Evolutionary conservation across 2,888 invertebrate genomes (phyloP), one percentile per base, ranked within the genome.

Genomic region (Eilema depressum): DNA sequence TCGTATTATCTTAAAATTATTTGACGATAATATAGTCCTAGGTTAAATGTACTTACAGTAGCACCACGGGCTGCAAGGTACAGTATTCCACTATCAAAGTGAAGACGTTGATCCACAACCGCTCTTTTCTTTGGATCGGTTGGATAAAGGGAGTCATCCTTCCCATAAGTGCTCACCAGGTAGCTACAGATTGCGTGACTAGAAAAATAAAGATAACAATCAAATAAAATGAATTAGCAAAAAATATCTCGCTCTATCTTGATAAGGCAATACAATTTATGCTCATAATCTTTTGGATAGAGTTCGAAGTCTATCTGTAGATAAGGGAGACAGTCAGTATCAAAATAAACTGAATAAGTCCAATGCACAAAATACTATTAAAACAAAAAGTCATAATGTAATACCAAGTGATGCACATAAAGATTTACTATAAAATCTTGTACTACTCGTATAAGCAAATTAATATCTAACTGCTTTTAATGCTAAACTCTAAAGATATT

Each of bases 111-210:
- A 76, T 96, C 96, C 14, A 96, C 90, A 0, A 92, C 67, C 1
- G 96, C 96, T 66, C 96, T 88, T 67, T 87, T 88, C 74, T 93
- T 90, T 0, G 92, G 91, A 71, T 96, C 96, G 20, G 82, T 89
- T 0, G 96, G 96, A 79, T 96, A 96, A 0, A 97, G 89, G 12
- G 92, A 86, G 74, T 96, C 96, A 65, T 95, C 91, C 62, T 93
- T 89, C 7, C 95, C 96, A 78, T 96, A 96, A 84, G 96, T 96
- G 37, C 91, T 93, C 7, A 96, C 94, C 75, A 97, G 89, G 86
- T 97, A 97, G 0, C 92, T 84, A 66, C 91, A 90, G 73, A 97
- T 97, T 0, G 96, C 96, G 53, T 82, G 83, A 41, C 83, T 83
- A 68, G 10, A 70, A 82, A 63, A 82, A 63, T 10, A 59, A 12